These are phyloP conservation scores for Herpetotheres cachinnans DNA, from an alignment of 2,113 vertebrate genomes.

Conservation along the genomic window DNA sequence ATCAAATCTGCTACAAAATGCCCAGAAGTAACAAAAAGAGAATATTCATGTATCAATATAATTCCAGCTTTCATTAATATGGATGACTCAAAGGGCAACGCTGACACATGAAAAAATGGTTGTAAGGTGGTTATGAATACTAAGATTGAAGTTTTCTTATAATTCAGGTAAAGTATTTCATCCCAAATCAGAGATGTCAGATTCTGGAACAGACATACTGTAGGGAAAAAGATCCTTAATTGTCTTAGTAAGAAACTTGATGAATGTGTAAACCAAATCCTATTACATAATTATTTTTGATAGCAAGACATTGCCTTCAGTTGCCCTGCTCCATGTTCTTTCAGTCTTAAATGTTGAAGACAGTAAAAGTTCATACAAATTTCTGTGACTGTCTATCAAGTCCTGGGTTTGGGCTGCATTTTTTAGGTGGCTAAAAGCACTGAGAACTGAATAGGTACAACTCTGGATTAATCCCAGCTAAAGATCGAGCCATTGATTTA, in stretches of 20 bases:
- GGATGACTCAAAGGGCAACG: background rate
- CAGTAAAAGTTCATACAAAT: background rate
- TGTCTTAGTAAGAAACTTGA: background rate
- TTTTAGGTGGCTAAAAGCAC: background rate
- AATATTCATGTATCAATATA: slow-evolving; percentile 25
- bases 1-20: slow-evolving; percentile 37
- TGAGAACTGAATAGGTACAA: background rate
- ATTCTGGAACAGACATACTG: background rate
- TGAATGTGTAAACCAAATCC: background rate
- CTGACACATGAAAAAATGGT: background rate
- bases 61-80: slow-evolving; percentile 1
- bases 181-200: background rate
- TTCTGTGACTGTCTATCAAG: background rate
- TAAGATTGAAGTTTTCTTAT: background rate
- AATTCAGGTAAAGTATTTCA: background rate
- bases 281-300: background rate
- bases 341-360: background rate
- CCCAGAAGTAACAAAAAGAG: slow-evolving; percentile 1
- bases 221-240: background rate
- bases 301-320: background rate
- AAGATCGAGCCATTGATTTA: background rate
- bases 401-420: background rate
- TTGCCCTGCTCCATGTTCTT: background rate
- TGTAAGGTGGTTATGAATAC: background rate
- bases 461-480: background rate